Evolutionary conservation across 1,140 invertebrate species (phyloP), one percentile per base, ranked within the genome.

Genomic region (Brachionus sp.): DNA sequence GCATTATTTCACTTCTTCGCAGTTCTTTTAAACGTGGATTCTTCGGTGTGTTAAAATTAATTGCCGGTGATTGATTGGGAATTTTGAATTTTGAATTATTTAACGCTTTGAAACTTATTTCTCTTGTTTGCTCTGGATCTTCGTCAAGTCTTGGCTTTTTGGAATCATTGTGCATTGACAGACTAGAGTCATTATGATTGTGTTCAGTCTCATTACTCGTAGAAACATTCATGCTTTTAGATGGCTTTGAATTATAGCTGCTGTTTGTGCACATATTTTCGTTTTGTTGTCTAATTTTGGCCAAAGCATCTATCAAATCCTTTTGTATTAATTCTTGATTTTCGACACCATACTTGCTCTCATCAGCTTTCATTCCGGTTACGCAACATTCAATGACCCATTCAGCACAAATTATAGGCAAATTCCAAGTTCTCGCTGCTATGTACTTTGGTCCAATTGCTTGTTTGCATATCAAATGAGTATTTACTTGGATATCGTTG

Each of bases 381-480:
- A 66, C 77, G 19, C 77, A 80, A 23, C 77, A 80, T 5, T 80
- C 77, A 25, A 80, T 62, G 10, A 80, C 77, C 77, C 77, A 80
- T 80, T 80, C 77, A 9, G 62, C 62, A 33, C 77, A 62, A 6
- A 80, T 19, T 25, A 57, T 29, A 13, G 77, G 77, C 33, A 80
- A 42, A 64, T 80, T 80, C 77, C 77, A 80, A 23, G 77, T 62
- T 25, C 57, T 80, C 19, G 77, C 77, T 5, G 77, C 77, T 42
- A 80, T 66, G 19, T 62, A 80, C 33, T 80, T 80, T 37, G 77
- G 77, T 4, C 77, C 77, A 0, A 62, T 35, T n/a, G 77, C 50
- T 80, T 80, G 77, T 23, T 80, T 80, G 37, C 77, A 80, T 33
- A 80, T 80, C 19, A 80, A 42, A 64, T 80, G 77, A 23, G 77